These are phyloP conservation scores for Stigmatopora nigra DNA, from an alignment of 2,113 vertebrate genomes.

Conservation along the genomic window DNA sequence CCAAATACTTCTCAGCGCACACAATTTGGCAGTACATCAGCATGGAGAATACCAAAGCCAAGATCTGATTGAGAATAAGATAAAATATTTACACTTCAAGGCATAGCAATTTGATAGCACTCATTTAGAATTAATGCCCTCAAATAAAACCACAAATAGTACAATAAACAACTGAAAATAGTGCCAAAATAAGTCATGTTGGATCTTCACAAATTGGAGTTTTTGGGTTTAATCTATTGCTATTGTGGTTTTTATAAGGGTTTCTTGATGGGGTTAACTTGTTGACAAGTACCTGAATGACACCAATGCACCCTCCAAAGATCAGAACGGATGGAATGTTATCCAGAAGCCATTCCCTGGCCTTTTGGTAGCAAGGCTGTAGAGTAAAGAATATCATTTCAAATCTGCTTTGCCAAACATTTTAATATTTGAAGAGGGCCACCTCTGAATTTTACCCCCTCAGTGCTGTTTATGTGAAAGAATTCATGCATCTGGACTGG, in stretches of 20 bases:
- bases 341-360: slow-evolving; percentile 69
- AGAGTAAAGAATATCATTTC: neutral
- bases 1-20: slow-evolving; percentile 70
- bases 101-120: neutral
- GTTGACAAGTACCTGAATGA: slow-evolving; percentile 71
- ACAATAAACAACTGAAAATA: too few relatives aligned
- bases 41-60: slow-evolving; percentile 77
- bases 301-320: slow-evolving; percentile 75
- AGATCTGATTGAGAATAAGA: slow-evolving; percentile 51
- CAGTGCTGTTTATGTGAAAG: neutral
- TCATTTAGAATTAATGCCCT: too few relatives aligned
- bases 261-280: neutral
- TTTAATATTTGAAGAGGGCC: too few relatives aligned
- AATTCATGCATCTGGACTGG: neutral
- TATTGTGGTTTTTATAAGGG: neutral
- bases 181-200: too few relatives aligned
- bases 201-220: too few relatives aligned
- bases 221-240: too few relatives aligned
- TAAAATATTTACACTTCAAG: neutral
- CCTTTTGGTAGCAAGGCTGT: slow-evolving; percentile 78
- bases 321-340: slow-evolving; percentile 76
- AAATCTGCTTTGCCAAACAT: neutral
- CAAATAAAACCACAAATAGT: too few relatives aligned
- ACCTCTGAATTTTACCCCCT: neutral
- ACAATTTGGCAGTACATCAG: slow-evolving; percentile 80